Conservation (phyloP, 2,113 vertebrate genomes). For the Triplophysa tibetana region DNA sequence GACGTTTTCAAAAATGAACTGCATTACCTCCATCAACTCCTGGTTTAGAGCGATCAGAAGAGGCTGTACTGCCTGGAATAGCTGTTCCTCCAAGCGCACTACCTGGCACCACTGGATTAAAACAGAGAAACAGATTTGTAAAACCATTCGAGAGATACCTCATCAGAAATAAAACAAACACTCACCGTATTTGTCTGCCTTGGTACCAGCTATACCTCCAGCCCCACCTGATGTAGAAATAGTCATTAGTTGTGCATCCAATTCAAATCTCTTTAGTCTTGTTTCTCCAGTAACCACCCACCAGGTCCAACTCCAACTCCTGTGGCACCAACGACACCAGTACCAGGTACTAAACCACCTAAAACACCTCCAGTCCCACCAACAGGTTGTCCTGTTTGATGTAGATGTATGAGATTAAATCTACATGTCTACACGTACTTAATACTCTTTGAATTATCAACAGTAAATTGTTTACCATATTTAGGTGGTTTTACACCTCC, state of each 20-base stretch:
- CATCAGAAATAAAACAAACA: neutral
- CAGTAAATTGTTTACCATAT: conserved; percentile 58
- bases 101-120: conserved; percentile 40
- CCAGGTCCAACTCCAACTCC: conserved; percentile 49
- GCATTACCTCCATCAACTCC: conserved; percentile 47
- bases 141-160: neutral
- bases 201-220: conserved; percentile 28
- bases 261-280: neutral
- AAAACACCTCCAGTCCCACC: conserved; percentile 41
- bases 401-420: neutral
- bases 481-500: conserved; percentile 68
- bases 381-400: conserved; percentile 59
- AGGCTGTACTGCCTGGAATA: conserved; percentile 51
- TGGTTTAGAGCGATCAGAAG: conserved; percentile 36
- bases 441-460: neutral
- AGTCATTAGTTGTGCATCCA: neutral
- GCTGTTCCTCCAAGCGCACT: conserved; percentile 39
- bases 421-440: neutral
- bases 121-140: neutral
- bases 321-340: conserved; percentile 40
- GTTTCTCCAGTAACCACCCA: conserved; percentile 38
- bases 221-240: neutral
- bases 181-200: conserved; percentile 36
- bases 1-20: neutral
- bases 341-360: conserved; percentile 44